Evolutionary conservation across 2,888 invertebrate genomes (phyloP), one percentile per base, ranked within the genome.

Genomic region (Acrobeloides nanus): DNA sequence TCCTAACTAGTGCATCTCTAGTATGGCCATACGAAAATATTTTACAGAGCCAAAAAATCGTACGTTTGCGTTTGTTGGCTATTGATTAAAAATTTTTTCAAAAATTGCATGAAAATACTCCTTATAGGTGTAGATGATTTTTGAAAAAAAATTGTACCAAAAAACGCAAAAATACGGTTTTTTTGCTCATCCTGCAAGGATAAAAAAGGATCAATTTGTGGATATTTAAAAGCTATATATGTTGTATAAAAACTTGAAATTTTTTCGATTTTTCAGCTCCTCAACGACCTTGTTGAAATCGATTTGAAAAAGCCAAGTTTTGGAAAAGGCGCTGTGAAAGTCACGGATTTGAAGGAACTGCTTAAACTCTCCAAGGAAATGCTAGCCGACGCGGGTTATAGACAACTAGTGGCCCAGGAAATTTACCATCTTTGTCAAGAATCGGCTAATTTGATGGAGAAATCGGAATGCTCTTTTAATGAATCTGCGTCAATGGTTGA

Each of bases 401-500:
- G 59, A 10, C 26, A 17, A 3, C 32, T 32, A 18, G 38, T 62
- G 12, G 63, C 62, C 27, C 46, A 63, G 15, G 59, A 55, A 15
- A 38, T 59, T 2, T 46, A 40, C 33, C 27, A 38, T 12, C 18
- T 61, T n/a, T 35, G 48, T 29, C 15, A 48, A 29, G 53, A 59
- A 24, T 53, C 64, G 1, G 55, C 61, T 1, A 59, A 64, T 48
- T 50, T 59, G 23, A 38, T 69, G 32, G 48, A 61, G 24, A 53
- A 58, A 20, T 56, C 59, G n/a, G 57, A 60, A 6, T 62, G 60
- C 2, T 69, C 65, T 45, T 54, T 59, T 6, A 66, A 66, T 38
- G 52, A 68, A 15, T 37, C 56, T n/a, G 33, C 55, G 24, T 66
- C 68, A 6, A 44, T 67, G 31, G 35, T 29, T 8, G 26, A 32